phyloP scores from a whole-genome alignment of 2,797 vertebrate species.

The Pseudochromis fuscus region DNA sequence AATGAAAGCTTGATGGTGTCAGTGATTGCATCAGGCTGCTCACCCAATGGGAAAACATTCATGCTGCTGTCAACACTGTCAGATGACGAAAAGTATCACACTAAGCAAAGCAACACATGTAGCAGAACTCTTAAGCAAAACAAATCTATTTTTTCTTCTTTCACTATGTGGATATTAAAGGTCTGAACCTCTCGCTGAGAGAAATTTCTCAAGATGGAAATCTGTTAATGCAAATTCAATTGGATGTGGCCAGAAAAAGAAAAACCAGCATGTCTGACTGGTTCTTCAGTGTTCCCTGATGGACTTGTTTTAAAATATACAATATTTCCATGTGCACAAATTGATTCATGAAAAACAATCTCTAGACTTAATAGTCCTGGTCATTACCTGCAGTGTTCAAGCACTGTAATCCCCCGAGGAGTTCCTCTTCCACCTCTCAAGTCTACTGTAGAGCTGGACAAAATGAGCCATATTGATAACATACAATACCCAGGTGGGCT shows the following conservation, averaged over 20 bases:
- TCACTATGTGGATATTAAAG: neutral
- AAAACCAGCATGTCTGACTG: neutral
- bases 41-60: neutral
- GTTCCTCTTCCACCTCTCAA: constrained; percentile 1
- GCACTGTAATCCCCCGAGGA: constrained; percentile 6
- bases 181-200: neutral
- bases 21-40: neutral
- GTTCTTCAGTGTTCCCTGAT: neutral
- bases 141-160: neutral
- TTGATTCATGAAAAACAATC: constrained; percentile 12
- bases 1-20: neutral
- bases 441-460: neutral
- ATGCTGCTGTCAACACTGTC: neutral
- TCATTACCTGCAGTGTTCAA: constrained; percentile 27
- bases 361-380: neutral
- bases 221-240: neutral
- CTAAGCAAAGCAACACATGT: neutral
- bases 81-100: neutral
- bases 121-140: neutral
- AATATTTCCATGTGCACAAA: neutral
- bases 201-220: neutral
- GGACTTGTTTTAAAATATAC: neutral
- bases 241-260: neutral
- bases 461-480: constrained; percentile 34
- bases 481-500: constrained; percentile 27